Base-by-base conservation (phyloP, 2,888 invertebrate genomes). In the Eupithecia vulgata region DNA sequence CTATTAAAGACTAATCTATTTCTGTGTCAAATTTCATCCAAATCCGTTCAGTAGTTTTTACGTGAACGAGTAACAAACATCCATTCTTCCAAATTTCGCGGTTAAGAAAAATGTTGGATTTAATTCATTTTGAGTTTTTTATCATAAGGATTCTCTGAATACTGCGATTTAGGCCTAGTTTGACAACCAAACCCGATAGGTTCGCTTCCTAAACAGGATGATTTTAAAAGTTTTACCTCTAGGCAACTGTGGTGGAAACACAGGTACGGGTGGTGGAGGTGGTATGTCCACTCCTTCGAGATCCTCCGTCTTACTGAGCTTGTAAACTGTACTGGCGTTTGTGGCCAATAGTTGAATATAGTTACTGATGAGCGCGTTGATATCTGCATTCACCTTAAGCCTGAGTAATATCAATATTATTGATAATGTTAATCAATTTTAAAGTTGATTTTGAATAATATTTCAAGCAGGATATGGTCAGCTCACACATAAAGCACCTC, bases 341-440 rank as follows among this genome's bases (percentile, higher is more conserved):
- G 92, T n/a, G n/a, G n/a, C 87, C 67, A 92, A 87, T 61, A 95
- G 74, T 8, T 86, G 85, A n/a, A 95, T 87, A 78, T 92, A 95
- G 71, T 93, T 90, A 66, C 85, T 85, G 8, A 95, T 77, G 30
- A 86, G 75, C n/a, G 87, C 78, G 74, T 89, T 85, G 3, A 95
- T 73, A 35, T 90, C 88, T 52, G 91, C 86, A 75, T 95, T 92
- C 2, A 94, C 88, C 8, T 82, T 81, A 40, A 95, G 85, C 77
- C 95, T 95, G 80, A 57, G 57, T 25, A 57, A 1, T 8, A n/a
- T 7, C 13, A 17, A 30, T 30, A 42, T 15, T 5, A 42, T 42
- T 42, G 42, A 42, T 42, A 5, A 2, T 40, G 12, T 42, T 15
- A n/a, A 21, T 48, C 7, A 15, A 45, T 45, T 52, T 52, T 3